Evolutionary conservation across 2,797 vertebrate genomes (phyloP), one percentile per base, ranked within the genome.

Genomic region (Lagodon rhomboides): DNA sequence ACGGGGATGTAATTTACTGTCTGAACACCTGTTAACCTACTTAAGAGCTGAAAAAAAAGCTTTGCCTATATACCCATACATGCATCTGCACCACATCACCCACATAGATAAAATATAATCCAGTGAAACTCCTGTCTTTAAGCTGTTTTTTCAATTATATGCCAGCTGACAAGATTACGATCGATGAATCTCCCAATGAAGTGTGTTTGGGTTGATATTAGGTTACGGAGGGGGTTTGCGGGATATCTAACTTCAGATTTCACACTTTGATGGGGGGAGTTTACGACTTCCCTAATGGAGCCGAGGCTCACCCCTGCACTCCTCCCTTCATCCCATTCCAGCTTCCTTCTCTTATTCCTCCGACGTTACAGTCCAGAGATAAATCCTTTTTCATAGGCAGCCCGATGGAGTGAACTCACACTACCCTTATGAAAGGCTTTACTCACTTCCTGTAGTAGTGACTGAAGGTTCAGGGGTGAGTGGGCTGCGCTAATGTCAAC

Each of bases 361-460:
- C 80, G 64, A 65, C 86, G 89, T 90, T 89, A 87, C 82, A 87
- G 76, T 74, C 76, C 66, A 80, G 79, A 92, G 88, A 91, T 91
- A 91, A 94, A 94, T 85, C 86, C 82, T 80, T 87, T 87, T 89
- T 91, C 84, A 83, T 75, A 73, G 72, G 67, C 64, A 65, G 66
- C 60, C 80, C 78, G 47, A 56, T 79, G 76, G 63, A 73, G 72
- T 90, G 85, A 92, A 90, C 87, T 88, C 79, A 67, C 74, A 58
- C 86, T 85, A 74, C 89, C 87, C 87, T 89, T 85, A 86, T 88
- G 87, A 93, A 92, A 83, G 79, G 84, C 84, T 92, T 89, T 84
- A 74, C 90, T 93, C 76, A 85, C 93, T 93, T 94, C 91, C 92
- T 95, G 93, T 91, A 83, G 83, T 92, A 91, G 91, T 92, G 87